phyloP scores from a whole-genome alignment of 2,888 invertebrate genomes.

The Cryptocephalus moraei region DNA sequence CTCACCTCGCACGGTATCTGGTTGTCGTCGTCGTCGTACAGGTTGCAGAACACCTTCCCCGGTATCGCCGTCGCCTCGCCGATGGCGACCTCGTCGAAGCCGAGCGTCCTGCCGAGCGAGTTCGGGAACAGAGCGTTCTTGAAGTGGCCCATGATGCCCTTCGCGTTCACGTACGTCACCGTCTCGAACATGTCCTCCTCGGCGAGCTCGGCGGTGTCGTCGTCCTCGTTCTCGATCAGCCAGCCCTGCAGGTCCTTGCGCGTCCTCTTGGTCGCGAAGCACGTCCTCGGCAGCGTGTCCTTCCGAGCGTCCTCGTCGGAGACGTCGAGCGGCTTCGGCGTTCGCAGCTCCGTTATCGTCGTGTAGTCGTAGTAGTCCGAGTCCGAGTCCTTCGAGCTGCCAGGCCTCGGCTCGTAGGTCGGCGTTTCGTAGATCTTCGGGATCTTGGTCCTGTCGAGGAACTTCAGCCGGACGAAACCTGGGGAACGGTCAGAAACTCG shows the following conservation, averaged over 20 bases:
- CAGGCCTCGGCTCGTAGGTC: constrained; percentile 11
- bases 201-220: constrained; percentile 1
- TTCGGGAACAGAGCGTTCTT: constrained; percentile 50
- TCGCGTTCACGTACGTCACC: constrained; percentile 50
- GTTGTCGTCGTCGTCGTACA: constrained; percentile 31
- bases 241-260: not conserved
- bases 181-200: constrained; percentile 24
- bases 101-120: constrained; percentile 48
- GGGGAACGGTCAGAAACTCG: not conserved
- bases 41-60: constrained; percentile 53
- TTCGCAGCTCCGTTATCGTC: constrained; percentile 16
- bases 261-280: constrained; percentile 31
- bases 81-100: constrained; percentile 47
- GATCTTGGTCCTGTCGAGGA: constrained; percentile 11
- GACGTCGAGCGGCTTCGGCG: constrained; percentile 17
- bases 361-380: constrained; percentile 17
- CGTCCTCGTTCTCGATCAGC: too few species aligned
- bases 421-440: constrained; percentile 6
- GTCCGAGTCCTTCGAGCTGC: constrained; percentile 13
- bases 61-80: constrained; percentile 50
- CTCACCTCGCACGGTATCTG: constrained; percentile 60
- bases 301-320: constrained; percentile 21
- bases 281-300: constrained; percentile 44
- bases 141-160: constrained; percentile 60
- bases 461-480: constrained; percentile 18